Evolutionary conservation across 2,797 vertebrate species (phyloP).

Genomic region (Macropodus opercularis): DNA sequence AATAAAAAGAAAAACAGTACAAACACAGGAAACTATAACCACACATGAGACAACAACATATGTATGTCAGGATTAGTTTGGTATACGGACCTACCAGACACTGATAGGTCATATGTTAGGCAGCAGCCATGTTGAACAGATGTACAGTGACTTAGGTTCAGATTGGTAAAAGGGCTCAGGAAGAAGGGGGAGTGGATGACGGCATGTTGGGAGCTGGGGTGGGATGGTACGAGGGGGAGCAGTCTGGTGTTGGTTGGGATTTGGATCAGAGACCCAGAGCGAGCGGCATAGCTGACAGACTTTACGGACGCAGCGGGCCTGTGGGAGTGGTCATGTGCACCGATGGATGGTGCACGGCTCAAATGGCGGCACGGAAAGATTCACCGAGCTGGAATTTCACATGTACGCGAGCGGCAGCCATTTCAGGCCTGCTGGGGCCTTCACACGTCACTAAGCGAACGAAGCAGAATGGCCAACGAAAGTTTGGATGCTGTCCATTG

Average conservation of each 20-base stretch:
- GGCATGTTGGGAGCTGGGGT: slow-evolving; percentile 51
- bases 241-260: slow-evolving; percentile 26
- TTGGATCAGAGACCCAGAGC: slow-evolving; percentile 48
- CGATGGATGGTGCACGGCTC: slow-evolving; percentile 46
- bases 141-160: slow-evolving; percentile 74
- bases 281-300: slow-evolving; percentile 59
- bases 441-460: slow-evolving; percentile 29
- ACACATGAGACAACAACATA: slow-evolving; percentile 4
- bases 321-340: slow-evolving; percentile 53
- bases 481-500: slow-evolving; percentile 13
- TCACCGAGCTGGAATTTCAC: slow-evolving; percentile 68
- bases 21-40: slow-evolving; percentile 10
- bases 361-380: slow-evolving; percentile 59
- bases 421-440: slow-evolving; percentile 42
- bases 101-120: slow-evolving; percentile 63
- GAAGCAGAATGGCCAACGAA: slow-evolving; percentile 15
- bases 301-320: slow-evolving; percentile 63
- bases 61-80: slow-evolving; percentile 11
- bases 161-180: slow-evolving; percentile 62
- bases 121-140: slow-evolving; percentile 76
- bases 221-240: slow-evolving; percentile 34
- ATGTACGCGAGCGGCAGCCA: slow-evolving; percentile 53
- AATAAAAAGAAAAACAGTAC: neutral
- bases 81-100: slow-evolving; percentile 47
- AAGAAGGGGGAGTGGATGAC: slow-evolving; percentile 45